A percentile compares a stretch with the other conserved stretches of the same genome.
Evolutionary conservation across 2,888 invertebrate species (phyloP).

Genomic region (Ochropacha duplaris): DNA sequence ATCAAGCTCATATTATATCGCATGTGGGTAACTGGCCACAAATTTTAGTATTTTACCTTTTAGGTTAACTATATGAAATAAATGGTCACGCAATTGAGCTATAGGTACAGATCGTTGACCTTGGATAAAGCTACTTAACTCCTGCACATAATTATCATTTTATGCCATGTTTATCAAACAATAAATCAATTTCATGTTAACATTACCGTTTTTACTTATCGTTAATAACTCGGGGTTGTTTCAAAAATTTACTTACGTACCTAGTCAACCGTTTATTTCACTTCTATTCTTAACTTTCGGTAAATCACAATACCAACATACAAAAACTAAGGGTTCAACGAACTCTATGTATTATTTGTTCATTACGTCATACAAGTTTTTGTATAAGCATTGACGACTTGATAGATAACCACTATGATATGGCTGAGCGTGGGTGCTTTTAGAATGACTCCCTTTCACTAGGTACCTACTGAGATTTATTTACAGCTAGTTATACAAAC

Average conservation of each 20-base stretch:
- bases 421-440: too few species aligned
- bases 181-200: not conserved
- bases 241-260: not conserved
- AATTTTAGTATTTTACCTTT: conserved; percentile 22
- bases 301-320: not conserved
- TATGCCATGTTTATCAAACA: not conserved
- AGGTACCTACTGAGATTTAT: too few species aligned
- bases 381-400: not conserved
- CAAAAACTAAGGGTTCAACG: conserved; percentile 26
- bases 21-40: conserved; percentile 9
- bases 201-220: not conserved
- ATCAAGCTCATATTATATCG: conserved; percentile 26
- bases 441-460: too few species aligned
- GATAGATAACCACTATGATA: not conserved
- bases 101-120: conserved; percentile 15
- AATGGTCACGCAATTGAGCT: conserved; percentile 36
- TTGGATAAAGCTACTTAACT: conserved; percentile 5
- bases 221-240: not conserved
- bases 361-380: conserved; percentile 5
- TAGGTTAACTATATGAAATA: conserved; percentile 22
- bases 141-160: not conserved
- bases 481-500: too few species aligned
- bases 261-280: not conserved
- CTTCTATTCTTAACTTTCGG: not conserved
- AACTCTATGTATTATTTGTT: conserved; percentile 21